phyloP scores from a whole-genome alignment of 2,888 invertebrate genomes.

The Bombylius major region DNA sequence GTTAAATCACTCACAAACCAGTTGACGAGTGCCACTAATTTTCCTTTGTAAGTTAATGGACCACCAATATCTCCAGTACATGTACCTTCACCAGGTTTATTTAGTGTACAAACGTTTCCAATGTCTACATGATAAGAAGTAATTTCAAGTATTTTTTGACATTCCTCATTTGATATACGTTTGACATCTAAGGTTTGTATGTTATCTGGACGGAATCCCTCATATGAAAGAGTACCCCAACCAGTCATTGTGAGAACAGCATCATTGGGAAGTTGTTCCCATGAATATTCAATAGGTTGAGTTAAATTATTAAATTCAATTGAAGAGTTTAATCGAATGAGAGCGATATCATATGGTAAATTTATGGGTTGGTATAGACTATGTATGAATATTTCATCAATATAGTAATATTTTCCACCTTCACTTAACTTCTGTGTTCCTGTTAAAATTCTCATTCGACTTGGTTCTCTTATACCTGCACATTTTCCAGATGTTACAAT shows the following conservation, averaged over 20 bases:
- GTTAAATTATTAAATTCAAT: slow-evolving; percentile 42
- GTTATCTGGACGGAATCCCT: slow-evolving; percentile 42
- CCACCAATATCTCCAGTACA: slow-evolving; percentile 32
- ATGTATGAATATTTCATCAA: slow-evolving; percentile 23
- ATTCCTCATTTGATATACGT: slow-evolving; percentile 43
- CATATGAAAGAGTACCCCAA: slow-evolving; percentile 44
- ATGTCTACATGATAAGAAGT: slow-evolving; percentile 40
- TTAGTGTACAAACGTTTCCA: slow-evolving; percentile 47
- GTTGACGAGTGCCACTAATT: slow-evolving; percentile 29
- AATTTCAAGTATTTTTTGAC: slow-evolving; percentile 39
- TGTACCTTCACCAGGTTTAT: slow-evolving; percentile 43
- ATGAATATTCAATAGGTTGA: slow-evolving; percentile 43
- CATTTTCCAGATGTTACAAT: slow-evolving; percentile 32
- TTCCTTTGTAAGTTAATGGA: slow-evolving; percentile 23
- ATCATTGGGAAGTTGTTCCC: slow-evolving; percentile 37
- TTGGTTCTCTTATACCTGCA: slow-evolving; percentile 23
- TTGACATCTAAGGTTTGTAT: slow-evolving; percentile 45
- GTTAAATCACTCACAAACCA: slow-evolving; percentile 27
- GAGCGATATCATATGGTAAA: slow-evolving; percentile 52
- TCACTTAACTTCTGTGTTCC: slow-evolving; percentile 27
- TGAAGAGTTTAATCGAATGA: too few species aligned
- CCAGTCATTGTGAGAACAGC: slow-evolving; percentile 45
- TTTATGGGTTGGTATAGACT: slow-evolving; percentile 20
- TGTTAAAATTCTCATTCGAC: slow-evolving; percentile 24
- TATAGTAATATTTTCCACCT: slow-evolving; percentile 21